phyloP scores from a whole-genome alignment of 2,888 invertebrate species.

The Drosophila siamana region DNA sequence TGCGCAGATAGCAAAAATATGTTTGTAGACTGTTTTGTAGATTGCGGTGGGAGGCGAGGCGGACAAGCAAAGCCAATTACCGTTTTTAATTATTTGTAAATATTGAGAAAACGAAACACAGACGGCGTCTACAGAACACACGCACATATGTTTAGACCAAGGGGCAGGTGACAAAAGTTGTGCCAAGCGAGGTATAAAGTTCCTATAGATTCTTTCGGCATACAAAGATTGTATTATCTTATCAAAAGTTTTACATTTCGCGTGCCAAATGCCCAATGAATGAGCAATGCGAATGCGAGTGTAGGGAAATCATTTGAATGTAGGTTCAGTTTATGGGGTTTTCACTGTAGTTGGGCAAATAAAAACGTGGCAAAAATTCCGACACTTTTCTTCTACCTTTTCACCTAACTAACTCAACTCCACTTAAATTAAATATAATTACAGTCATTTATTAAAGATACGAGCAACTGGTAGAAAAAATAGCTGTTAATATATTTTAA shows the following conservation, averaged over 20 bases:
- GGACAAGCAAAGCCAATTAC: slow-evolving; percentile 74
- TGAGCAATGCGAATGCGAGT: slow-evolving; percentile 33
- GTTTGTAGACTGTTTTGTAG: slow-evolving; percentile 20
- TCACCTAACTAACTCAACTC: neutral
- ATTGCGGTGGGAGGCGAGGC: slow-evolving; percentile 19
- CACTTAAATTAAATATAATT: slow-evolving; percentile 1
- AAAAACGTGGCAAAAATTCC: neutral
- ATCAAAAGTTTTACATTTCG: slow-evolving; percentile 58
- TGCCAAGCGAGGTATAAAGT: slow-evolving; percentile 29
- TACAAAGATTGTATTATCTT: slow-evolving; percentile 49
- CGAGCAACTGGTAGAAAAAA: too few relatives aligned
- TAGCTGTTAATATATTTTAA: neutral
- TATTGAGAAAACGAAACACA: slow-evolving; percentile 44
- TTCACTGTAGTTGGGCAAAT: slow-evolving; percentile 3
- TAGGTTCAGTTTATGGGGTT: slow-evolving; percentile 4
- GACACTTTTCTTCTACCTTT: neutral
- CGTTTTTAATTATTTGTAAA: slow-evolving; percentile 69
- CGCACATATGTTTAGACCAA: neutral
- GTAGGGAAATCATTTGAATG: slow-evolving; percentile 11
- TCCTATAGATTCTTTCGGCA: neutral
- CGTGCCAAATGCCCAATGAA: slow-evolving; percentile 46
- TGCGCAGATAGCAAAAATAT: slow-evolving; percentile 29
- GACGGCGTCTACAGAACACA: slow-evolving; percentile 15
- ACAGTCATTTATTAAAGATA: slow-evolving; percentile 2
- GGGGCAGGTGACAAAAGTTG: slow-evolving; percentile 31